Evolutionary conservation across 2,888 invertebrate genomes (phyloP).

Genomic region (Drosophila leonis): DNA sequence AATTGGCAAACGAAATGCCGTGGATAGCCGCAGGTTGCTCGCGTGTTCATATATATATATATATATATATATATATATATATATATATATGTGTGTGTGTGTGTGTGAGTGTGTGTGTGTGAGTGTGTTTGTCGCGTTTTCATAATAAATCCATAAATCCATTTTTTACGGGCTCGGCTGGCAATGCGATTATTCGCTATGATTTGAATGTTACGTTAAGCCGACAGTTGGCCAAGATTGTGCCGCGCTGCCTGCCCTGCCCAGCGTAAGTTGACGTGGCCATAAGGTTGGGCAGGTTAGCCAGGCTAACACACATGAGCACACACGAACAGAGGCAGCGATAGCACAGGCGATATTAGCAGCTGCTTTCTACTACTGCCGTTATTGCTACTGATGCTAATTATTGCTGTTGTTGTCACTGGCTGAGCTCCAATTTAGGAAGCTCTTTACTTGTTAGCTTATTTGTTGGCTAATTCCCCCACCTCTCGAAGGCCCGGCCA

Average conservation of each 20-base stretch:
- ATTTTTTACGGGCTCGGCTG: constrained; percentile 68
- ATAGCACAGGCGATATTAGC: constrained; percentile 23
- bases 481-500: background rate
- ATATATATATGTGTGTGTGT: too few species aligned
- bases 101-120: constrained; percentile 20
- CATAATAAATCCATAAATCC: constrained; percentile 79
- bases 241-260: constrained; percentile 27
- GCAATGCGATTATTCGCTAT: constrained; percentile 73
- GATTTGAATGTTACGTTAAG: constrained; percentile 67
- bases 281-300: constrained; percentile 34
- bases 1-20: constrained; percentile 70
- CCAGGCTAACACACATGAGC: constrained; percentile 4
- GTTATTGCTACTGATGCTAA: constrained; percentile 10
- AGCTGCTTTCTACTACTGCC: constrained; percentile 8
- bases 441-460: constrained; percentile 47
- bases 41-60: constrained; percentile 8
- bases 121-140: constrained; percentile 57
- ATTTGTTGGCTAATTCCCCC: constrained; percentile 21
- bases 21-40: constrained; percentile 64
- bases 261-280: constrained; percentile 52
- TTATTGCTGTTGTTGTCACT: constrained; percentile 29
- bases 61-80: too few species aligned
- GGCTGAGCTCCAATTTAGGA: constrained; percentile 60
- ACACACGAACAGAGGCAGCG: constrained; percentile 11
- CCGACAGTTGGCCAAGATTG: constrained; percentile 60